These are phyloP conservation scores for Parnassius orleans DNA, from an alignment of 2,888 invertebrate genomes.

Conservation along the genomic window DNA sequence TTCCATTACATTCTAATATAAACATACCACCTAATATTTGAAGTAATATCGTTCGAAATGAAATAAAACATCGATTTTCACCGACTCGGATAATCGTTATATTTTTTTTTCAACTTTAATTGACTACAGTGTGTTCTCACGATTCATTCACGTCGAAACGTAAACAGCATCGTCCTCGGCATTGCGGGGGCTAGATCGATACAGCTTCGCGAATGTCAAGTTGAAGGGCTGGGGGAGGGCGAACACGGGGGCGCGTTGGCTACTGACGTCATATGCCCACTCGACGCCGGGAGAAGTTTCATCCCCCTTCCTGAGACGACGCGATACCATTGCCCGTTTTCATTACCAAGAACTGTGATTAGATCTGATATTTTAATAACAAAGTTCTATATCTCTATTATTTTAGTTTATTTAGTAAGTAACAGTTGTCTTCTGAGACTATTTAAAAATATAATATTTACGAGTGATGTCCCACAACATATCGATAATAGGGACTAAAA, in stretches of 20 bases:
- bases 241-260: conserved; percentile 1
- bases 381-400: too few relatives aligned
- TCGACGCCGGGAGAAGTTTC: conserved; percentile 9
- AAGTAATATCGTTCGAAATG: too few relatives aligned
- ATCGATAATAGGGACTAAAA: too few relatives aligned
- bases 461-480: too few relatives aligned
- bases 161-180: conserved; percentile 25
- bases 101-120: neutral
- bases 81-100: too few relatives aligned
- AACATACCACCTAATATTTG: too few relatives aligned
- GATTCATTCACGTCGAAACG: conserved; percentile 25
- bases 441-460: too few relatives aligned
- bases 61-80: too few relatives aligned
- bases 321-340: conserved; percentile 15
- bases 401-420: too few relatives aligned
- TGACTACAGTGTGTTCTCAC: neutral
- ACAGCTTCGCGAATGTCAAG: conserved; percentile 29
- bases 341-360: conserved; percentile 15
- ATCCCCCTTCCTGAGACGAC: neutral
- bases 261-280: conserved; percentile 27
- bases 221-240: conserved; percentile 17
- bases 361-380: conserved; percentile 1
- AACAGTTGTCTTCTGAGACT: too few relatives aligned
- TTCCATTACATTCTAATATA: too few relatives aligned
- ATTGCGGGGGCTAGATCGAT: conserved; percentile 24